phyloP scores from a whole-genome alignment of 2,797 vertebrate species.

The Sebastiscus albofasciatus region DNA sequence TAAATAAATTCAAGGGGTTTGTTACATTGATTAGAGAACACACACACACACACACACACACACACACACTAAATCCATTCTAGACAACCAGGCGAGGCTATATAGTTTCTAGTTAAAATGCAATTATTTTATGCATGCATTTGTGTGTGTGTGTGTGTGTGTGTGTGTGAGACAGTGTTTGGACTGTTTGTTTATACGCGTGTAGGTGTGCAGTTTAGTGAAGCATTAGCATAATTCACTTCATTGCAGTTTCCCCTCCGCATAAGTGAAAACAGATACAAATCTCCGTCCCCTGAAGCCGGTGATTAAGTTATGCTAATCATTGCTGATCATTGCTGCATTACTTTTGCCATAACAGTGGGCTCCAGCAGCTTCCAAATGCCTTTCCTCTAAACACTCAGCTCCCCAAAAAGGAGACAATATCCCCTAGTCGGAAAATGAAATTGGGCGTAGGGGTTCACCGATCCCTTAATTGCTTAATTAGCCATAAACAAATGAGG shows the following conservation, averaged over 20 bases:
- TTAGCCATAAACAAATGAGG: constrained; percentile 66
- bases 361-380: constrained; percentile 12
- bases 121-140: constrained; percentile 25
- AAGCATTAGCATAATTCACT: constrained; percentile 50
- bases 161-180: constrained; percentile 2
- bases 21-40: constrained; percentile 64
- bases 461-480: constrained; percentile 57
- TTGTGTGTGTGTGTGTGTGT: constrained; percentile 15
- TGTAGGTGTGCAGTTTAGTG: constrained; percentile 36
- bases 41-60: constrained; percentile 10
- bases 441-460: constrained; percentile 35
- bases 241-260: constrained; percentile 32
- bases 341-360: constrained; percentile 26
- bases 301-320: constrained; percentile 72
- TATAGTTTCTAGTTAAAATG: constrained; percentile 23
- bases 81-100: background rate
- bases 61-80: constrained; percentile 6
- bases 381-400: background rate
- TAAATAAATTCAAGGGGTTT: constrained; percentile 74
- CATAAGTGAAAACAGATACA: constrained; percentile 58
- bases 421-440: constrained; percentile 5
- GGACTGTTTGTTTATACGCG: constrained; percentile 18
- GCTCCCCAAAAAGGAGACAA: constrained; percentile 19
- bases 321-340: constrained; percentile 53
- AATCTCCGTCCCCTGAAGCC: constrained; percentile 58